phyloP scores from a whole-genome alignment of 2,797 vertebrate species.

The Fratercula arctica region DNA sequence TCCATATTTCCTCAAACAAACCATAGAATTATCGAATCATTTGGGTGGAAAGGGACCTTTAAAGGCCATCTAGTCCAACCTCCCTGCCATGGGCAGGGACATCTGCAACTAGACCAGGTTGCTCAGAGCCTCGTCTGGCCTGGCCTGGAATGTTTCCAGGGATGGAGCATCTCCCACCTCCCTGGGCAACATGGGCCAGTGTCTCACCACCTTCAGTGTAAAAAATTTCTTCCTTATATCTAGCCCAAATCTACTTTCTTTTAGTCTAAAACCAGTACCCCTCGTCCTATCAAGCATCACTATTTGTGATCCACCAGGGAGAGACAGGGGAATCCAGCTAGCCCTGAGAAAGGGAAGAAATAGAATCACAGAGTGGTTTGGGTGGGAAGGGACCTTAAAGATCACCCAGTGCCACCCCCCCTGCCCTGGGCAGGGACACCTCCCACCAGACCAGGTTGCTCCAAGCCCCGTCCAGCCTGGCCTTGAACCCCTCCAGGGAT shows the following conservation, averaged over 20 bases:
- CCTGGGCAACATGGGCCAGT: not conserved
- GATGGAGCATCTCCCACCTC: not conserved
- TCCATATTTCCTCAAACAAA: not conserved
- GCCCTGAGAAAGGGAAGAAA: not conserved
- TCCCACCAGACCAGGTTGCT: too few relatives aligned
- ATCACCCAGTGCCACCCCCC: too few relatives aligned
- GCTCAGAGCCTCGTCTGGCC: not conserved
- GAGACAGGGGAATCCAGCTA: not conserved
- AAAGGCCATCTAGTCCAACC: accelerated
- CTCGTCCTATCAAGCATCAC: not conserved
- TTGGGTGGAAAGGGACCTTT: not conserved
- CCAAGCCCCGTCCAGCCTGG: too few relatives aligned
- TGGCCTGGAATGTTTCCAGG: accelerated
- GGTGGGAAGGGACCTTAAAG: too few relatives aligned
- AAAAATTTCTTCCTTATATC: not conserved
- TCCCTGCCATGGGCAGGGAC: not conserved
- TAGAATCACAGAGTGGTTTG: too few relatives aligned
- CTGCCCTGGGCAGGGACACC: too few relatives aligned
- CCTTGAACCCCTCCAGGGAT: too few relatives aligned
- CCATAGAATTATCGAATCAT: accelerated
- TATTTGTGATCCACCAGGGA: not conserved
- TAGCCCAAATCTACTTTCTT: not conserved
- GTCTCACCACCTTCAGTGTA: accelerated
- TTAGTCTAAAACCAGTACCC: not conserved
- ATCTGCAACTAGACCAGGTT: accelerated